Base-by-base conservation (phyloP, 2,888 invertebrate genomes). In the Hypena proboscidalis region DNA sequence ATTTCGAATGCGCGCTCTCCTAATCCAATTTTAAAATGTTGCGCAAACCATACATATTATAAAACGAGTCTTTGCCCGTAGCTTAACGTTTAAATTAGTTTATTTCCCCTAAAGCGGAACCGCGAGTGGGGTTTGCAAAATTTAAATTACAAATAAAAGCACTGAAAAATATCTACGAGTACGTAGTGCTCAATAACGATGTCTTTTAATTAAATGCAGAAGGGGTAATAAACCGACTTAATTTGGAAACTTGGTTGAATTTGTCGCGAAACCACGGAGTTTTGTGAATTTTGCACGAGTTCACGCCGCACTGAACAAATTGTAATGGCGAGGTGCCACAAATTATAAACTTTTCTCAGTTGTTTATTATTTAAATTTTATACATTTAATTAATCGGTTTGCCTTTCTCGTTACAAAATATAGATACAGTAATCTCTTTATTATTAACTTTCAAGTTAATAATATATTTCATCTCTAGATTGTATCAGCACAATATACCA, bases 141-240 rank as follows among this genome's bases (percentile, higher is more conserved):
- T 91, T 91, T 91, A 91, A 91, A 91, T 91, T 88, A 90, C 91
- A 91, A 91, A 91, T 91, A 90, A 89, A 91, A 91, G 82, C 79
- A 88, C 85, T 85, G 88, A 90, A 90, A 90, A 90, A 90, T 88
- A 86, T 85, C 83, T 82, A 77, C 82, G 86, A 86, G 85, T 85
- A 82, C 84, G 83, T 89, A 89, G 90, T 88, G 78, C 85, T 85
- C 85, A 83, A 87, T 86, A 86, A 85, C 85, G 83, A 84, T 82
- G 84, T 84, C 85, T 83, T 85, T 90, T 91, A 90, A 91, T 91
- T 90, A 89, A 89, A 85, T n/a, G 74, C 84, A 72, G 82, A 80
- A 82, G 74, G 85, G 89, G 86, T 83, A 89, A 88, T 90, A 89
- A 83, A 89, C 80, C 71, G 83, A 85, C 82, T 81, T 82, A 80